phyloP scores from a whole-genome alignment of 2,113 vertebrate species.

The Periophthalmus modestus region DNA sequence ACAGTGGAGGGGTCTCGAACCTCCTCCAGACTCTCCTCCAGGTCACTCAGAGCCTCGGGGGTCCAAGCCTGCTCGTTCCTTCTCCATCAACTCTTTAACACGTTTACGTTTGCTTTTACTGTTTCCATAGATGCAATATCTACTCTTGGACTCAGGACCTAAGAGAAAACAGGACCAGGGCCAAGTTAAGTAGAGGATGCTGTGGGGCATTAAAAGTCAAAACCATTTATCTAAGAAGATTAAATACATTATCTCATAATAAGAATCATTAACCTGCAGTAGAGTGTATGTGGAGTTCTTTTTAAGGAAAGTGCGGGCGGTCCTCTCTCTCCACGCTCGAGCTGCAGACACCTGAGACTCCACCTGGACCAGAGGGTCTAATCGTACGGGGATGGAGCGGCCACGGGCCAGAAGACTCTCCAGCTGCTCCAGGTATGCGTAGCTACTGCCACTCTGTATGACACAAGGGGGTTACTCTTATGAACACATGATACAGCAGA shows the following conservation, averaged over 20 bases:
- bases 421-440: conserved; percentile 93
- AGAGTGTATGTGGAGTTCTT: conserved; percentile 96
- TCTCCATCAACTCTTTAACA: conserved; percentile 92
- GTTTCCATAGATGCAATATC: conserved; percentile 95
- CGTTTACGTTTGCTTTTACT: conserved; percentile 92
- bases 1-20: conserved; percentile 87
- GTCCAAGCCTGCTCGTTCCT: conserved; percentile 90
- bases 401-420: conserved; percentile 90
- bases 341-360: conserved; percentile 95
- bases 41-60: conserved; percentile 88
- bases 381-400: conserved; percentile 91
- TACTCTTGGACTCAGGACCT: conserved; percentile 94
- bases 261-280: conserved; percentile 78
- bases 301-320: conserved; percentile 96
- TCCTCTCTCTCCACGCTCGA: conserved; percentile 94
- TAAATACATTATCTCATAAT: not conserved
- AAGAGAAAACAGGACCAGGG: not conserved
- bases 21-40: conserved; percentile 89
- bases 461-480: not conserved
- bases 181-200: not conserved
- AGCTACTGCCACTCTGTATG: conserved; percentile 86
- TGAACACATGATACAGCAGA: not conserved
- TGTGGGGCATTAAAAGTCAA: not conserved
- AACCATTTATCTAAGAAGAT: not conserved
- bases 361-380: conserved; percentile 90